Evolutionary conservation across 1,140 invertebrate genomes (phyloP), one percentile per base, ranked within the genome.

Genomic region (Zaprionus vittiger): DNA sequence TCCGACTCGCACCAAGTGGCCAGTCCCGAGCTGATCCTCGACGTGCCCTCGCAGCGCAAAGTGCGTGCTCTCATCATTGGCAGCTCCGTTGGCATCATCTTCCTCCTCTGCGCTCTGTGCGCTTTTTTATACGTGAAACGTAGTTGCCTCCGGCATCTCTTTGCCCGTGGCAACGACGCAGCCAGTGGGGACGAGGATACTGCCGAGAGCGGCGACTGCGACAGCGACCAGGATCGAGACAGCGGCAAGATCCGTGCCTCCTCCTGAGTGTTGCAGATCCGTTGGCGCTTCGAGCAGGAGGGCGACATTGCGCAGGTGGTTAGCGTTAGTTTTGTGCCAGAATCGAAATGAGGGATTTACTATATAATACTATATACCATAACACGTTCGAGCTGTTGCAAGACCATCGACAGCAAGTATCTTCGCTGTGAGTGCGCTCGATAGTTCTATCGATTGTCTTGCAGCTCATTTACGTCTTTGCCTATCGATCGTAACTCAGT

Each of bases 1-100:
- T 72, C 93, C 0, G 93, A 94, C 49, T 94, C 95, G 38, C 94
- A 94, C 72, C 91, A 94, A 34, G 93, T 94, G 11, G 91, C 93
- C 1, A 95, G 95, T 62, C 93, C 94, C 4, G 94, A 94, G 59
- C 92, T 95, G 24, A 92, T 93, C 11, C 83, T 95, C 1, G 93
- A 94, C 55, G 94, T 96, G 12, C 95, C 95, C 2, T 94, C 94
- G 2, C 95, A 95, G 78, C 93, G 94, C 31, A 94, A 94, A 68
- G 94, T 95, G 54, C 92, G 94, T 14, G 95, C 95, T 4, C 93
- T 96, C 55, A 94, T 95, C 2, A 95, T 95, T 81, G 95, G 95
- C 17, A 94, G 95, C 38, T 93, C 94, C 4, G 93, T 95, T n/a
- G 94, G 93, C 15, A 94, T 95, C 22, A 71, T 95, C n/a, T 94